Percentiles rank a stretch among this genome's conserved stretches.
phyloP scores from a whole-genome alignment of 2,797 vertebrate species.

The Pseudopleuronectes americanus region DNA sequence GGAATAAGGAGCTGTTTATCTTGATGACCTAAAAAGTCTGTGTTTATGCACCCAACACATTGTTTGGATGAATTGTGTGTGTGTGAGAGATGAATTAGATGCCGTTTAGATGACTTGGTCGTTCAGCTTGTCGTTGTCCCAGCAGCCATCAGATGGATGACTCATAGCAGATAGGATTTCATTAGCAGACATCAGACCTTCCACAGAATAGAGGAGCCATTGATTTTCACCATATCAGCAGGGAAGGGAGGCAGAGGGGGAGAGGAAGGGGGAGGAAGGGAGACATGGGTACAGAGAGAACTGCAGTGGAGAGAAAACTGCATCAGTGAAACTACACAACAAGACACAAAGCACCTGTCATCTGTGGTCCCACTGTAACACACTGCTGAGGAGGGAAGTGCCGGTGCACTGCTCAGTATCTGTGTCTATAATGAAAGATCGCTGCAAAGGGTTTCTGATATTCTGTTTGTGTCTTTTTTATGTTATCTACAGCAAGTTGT shows the following conservation, averaged over 20 bases:
- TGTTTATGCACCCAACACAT: no score
- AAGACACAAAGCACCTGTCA: slow-evolving; percentile 50
- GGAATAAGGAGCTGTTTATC: no score
- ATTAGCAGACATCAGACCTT: slow-evolving; percentile 70
- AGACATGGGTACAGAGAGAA: slow-evolving; percentile 31
- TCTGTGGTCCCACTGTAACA: slow-evolving; percentile 30
- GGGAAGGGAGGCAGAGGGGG: slow-evolving; percentile 33
- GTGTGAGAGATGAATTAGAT: slow-evolving; percentile 11
- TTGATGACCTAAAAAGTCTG: no score
- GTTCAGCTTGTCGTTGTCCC: slow-evolving; percentile 48
- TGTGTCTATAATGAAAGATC: slow-evolving; percentile 1
- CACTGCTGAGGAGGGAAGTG: slow-evolving; percentile 7
- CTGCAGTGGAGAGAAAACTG: slow-evolving; percentile 39
- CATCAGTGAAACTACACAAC: slow-evolving; percentile 54
- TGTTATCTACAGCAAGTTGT: no score
- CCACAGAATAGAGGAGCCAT: slow-evolving; percentile 74
- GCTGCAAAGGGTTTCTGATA: no score
- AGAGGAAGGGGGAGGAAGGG: slow-evolving; percentile 41
- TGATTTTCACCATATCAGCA: slow-evolving; percentile 78
- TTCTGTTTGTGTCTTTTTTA: no score
- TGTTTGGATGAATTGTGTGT: not conserved
- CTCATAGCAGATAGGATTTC: slow-evolving; percentile 82
- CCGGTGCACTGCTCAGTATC: not conserved
- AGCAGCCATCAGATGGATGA: slow-evolving; percentile 73
- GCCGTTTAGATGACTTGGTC: slow-evolving; percentile 22